A percentile compares a stretch with the other conserved stretches of the same genome.
Evolutionary conservation across 1,140 invertebrate species (phyloP).

Genomic region (Caligus rogercresseyi): DNA sequence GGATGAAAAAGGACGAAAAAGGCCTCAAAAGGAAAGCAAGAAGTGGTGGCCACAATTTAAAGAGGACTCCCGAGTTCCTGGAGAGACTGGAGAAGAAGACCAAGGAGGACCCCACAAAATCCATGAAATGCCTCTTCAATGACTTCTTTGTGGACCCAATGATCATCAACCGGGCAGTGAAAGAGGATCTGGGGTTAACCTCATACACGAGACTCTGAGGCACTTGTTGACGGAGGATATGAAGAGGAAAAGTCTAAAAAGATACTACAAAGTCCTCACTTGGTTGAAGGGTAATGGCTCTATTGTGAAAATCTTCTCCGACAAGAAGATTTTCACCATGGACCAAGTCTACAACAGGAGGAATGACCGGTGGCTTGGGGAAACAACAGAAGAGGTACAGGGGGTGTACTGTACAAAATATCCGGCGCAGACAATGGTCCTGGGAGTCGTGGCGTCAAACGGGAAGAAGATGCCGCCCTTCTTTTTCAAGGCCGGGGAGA

Average conservation of each 20-base stretch:
- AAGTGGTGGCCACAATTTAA: no score
- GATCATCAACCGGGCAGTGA: not conserved
- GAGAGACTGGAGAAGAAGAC: not conserved
- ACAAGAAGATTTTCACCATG: constrained; percentile 9
- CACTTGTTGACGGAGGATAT: no score
- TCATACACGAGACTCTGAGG: not conserved
- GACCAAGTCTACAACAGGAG: constrained; percentile 1
- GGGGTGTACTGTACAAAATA: no score
- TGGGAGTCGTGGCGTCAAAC: constrained; percentile 4
- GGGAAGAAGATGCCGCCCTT: constrained; percentile 5
- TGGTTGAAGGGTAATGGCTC: not conserved
- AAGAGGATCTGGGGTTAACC: not conserved
- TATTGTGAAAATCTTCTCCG: not conserved
- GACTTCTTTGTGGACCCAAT: not conserved
- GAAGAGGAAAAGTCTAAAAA: no score
- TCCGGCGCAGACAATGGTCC: no score
- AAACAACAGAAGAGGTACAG: not conserved
- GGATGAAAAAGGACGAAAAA: not conserved
- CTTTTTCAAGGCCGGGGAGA: not conserved
- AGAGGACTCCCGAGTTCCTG: not conserved
- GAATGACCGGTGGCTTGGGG: not conserved
- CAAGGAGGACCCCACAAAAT: not conserved
- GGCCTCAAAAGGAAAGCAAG: no score
- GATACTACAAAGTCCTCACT: not conserved
- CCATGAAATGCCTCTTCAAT: not conserved